These are phyloP conservation scores for Platyura marginata DNA, from an alignment of 1,140 invertebrate species.

Conservation along the genomic window DNA sequence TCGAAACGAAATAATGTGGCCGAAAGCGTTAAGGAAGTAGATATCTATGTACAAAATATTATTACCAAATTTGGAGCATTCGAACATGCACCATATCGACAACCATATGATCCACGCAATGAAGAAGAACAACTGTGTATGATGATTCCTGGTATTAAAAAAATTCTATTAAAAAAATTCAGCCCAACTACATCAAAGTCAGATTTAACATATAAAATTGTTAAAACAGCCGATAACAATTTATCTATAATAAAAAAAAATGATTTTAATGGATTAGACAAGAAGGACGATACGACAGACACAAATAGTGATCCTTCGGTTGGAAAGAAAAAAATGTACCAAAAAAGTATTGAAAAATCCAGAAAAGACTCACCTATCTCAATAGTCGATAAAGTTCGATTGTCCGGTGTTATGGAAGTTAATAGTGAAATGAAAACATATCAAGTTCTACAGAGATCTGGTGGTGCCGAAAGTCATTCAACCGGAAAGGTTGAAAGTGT, in stretches of 20 bases:
- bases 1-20: slow-evolving; percentile 37
- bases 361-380: too few relatives aligned
- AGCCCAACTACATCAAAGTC: too few relatives aligned
- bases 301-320: too few relatives aligned
- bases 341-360: too few relatives aligned
- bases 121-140: slow-evolving; percentile 44
- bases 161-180: too few relatives aligned
- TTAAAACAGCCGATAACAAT: slow-evolving; percentile 19
- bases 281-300: too few relatives aligned
- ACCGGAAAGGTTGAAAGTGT: not conserved
- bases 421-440: too few relatives aligned
- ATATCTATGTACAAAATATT: slow-evolving; percentile 53
- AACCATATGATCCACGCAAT: slow-evolving; percentile 44
- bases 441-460: not conserved
- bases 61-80: slow-evolving; percentile 57
- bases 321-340: too few relatives aligned
- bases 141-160: slow-evolving; percentile 47
- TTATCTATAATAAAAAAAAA: slow-evolving; percentile 20
- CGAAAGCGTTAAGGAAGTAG: slow-evolving; percentile 34
- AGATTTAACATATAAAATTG: slow-evolving; percentile 19
- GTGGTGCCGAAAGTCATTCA: not conserved
- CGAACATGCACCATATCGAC: slow-evolving; percentile 52
- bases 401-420: too few relatives aligned
- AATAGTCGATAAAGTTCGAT: too few relatives aligned
- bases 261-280: slow-evolving; percentile 7